A percentile compares a stretch with the other conserved stretches of the same genome.
These are phyloP conservation scores for Chiloscyllium punctatum DNA, from an alignment of 2,797 vertebrate species.

Conservation along the genomic window DNA sequence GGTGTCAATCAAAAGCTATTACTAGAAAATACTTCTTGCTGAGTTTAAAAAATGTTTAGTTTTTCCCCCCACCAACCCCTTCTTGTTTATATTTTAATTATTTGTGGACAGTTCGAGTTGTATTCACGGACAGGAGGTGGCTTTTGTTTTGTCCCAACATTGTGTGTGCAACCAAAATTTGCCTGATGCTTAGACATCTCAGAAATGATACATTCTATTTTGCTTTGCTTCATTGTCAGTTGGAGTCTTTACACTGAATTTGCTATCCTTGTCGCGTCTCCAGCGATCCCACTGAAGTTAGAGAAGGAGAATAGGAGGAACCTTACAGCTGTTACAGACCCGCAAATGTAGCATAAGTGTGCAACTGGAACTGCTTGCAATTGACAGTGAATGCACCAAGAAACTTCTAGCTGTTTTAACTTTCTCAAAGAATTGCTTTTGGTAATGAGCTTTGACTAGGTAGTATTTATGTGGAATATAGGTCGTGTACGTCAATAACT, in stretches of 20 bases:
- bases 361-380: background rate
- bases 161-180: background rate
- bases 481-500: background rate
- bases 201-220: background rate
- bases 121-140: background rate
- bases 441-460: background rate
- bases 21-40: background rate
- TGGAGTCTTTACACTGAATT: background rate
- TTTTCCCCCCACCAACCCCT: no score
- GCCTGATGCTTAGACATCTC: background rate
- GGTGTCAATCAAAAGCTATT: background rate
- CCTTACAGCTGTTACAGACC: background rate
- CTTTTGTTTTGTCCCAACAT: background rate
- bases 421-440: background rate
- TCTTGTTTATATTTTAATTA: background rate
- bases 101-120: background rate
- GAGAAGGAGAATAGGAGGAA: background rate
- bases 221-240: background rate
- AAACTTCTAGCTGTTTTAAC: background rate
- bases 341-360: background rate
- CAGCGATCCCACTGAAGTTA: background rate
- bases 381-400: background rate
- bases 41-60: background rate
- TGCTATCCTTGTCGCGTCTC: background rate
- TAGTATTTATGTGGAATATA: background rate